Evolutionary conservation across 2,888 invertebrate genomes (phyloP).

Genomic region (Artemia sinica): DNA sequence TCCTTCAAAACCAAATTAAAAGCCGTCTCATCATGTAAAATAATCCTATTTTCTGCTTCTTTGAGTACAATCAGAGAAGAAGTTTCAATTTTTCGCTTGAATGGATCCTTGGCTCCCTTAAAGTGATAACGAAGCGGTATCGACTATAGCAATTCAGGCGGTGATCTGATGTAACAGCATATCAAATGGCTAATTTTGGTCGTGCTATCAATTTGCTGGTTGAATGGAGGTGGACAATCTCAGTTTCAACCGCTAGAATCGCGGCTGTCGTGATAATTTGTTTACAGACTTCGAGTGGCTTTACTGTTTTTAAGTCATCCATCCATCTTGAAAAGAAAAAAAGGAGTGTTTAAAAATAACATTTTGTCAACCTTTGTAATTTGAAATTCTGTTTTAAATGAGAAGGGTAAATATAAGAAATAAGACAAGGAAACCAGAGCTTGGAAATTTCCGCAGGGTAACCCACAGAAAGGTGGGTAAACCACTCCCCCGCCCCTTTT

Average conservation of each 20-base stretch:
- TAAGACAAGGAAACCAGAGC: too few relatives aligned
- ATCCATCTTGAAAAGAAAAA: too few relatives aligned
- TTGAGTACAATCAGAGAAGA: background rate
- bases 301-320: too few relatives aligned
- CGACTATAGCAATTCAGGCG: background rate
- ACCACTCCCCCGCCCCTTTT: too few relatives aligned
- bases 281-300: background rate
- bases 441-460: too few relatives aligned
- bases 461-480: too few relatives aligned
- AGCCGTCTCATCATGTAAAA: too few relatives aligned
- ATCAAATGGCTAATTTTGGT: conserved; percentile 12
- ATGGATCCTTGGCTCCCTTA: background rate
- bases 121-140: conserved; percentile 9
- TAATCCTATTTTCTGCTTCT: conserved; percentile 2
- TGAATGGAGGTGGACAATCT: background rate
- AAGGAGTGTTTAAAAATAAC: too few relatives aligned
- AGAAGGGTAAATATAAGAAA: too few relatives aligned
- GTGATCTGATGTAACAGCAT: conserved; percentile 13
- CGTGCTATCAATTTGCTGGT: conserved; percentile 12
- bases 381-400: too few relatives aligned
- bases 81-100: conserved; percentile 13
- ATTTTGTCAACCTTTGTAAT: too few relatives aligned
- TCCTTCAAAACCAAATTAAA: too few relatives aligned
- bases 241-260: background rate
- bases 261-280: background rate